Conservation (phyloP, 2,888 invertebrate species). For the Rhimphoctona megacephalus region DNA sequence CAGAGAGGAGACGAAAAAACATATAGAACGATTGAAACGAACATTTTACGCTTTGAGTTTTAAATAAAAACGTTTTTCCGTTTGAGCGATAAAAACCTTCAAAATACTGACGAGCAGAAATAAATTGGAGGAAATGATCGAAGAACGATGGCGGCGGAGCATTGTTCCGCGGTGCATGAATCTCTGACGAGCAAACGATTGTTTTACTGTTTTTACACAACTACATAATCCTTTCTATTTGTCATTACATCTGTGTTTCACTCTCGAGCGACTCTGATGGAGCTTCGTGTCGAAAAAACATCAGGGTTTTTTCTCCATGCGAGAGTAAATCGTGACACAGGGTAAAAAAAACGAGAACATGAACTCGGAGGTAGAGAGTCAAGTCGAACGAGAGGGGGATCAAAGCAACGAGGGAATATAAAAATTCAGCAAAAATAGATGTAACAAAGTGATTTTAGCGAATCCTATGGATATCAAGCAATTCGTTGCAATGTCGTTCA, state of each 20-base stretch:
- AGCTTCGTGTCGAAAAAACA: conserved; percentile 1
- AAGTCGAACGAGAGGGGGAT: conserved; percentile 11
- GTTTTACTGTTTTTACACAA: neutral
- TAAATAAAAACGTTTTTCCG: neutral
- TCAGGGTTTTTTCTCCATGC: neutral
- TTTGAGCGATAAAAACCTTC: neutral
- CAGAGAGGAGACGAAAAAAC: neutral
- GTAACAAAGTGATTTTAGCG: conserved; percentile 19
- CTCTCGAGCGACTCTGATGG: neutral
- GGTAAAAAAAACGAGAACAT: neutral
- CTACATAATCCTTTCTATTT: neutral
- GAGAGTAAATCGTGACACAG: neutral
- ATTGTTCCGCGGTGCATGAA: neutral
- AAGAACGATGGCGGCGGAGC: neutral
- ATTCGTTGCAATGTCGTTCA: neutral
- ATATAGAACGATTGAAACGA: neutral
- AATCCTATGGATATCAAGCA: neutral
- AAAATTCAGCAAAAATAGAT: conserved; percentile 23
- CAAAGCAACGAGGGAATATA: conserved; percentile 23
- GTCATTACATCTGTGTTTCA: neutral
- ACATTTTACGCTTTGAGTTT: neutral
- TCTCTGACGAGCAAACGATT: conserved; percentile 16
- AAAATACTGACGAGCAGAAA: neutral
- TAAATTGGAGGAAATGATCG: neutral
- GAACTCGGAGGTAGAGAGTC: neutral